A percentile compares a stretch with the other conserved stretches of the same genome.
Conservation (phyloP, 2,888 invertebrate genomes). For the Balanococcus diminutus region DNA sequence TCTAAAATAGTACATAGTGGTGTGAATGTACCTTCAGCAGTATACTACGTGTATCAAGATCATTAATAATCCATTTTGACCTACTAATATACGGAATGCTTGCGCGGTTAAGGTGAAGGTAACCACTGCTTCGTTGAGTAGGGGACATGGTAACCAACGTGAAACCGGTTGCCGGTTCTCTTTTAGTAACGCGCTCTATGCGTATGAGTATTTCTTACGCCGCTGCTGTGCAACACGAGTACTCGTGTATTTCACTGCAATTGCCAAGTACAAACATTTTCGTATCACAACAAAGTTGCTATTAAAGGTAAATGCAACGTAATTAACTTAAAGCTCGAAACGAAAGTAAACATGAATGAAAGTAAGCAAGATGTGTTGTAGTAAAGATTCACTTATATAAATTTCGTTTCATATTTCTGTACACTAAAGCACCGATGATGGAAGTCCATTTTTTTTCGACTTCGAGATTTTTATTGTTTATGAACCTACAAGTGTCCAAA, state of each 20-base stretch:
- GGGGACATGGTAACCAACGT: constrained; percentile 16
- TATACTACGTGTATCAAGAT: constrained; percentile 45
- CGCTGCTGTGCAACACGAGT: neutral
- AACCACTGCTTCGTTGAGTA: neutral
- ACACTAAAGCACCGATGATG: no score
- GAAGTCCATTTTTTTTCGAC: no score
- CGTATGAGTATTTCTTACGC: neutral
- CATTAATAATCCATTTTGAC: constrained; percentile 52
- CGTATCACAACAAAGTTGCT: neutral
- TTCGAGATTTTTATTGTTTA: no score
- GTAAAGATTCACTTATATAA: no score
- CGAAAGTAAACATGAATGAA: neutral
- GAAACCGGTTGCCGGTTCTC: constrained; percentile 39
- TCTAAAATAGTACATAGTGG: constrained; percentile 26
- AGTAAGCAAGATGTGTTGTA: neutral
- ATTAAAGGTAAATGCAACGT: neutral
- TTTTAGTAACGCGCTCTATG: constrained; percentile 43
- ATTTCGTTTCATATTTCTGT: no score
- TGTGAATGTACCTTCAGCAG: constrained; percentile 46
- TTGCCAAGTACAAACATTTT: no score
- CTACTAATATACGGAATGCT: constrained; percentile 48
- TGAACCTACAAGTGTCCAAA: no score
- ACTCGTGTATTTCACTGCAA: neutral
- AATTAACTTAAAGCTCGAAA: neutral
- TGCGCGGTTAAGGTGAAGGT: constrained; percentile 52